phyloP scores from a whole-genome alignment of 1,140 invertebrate species.

The Hycleus cichorii region DNA sequence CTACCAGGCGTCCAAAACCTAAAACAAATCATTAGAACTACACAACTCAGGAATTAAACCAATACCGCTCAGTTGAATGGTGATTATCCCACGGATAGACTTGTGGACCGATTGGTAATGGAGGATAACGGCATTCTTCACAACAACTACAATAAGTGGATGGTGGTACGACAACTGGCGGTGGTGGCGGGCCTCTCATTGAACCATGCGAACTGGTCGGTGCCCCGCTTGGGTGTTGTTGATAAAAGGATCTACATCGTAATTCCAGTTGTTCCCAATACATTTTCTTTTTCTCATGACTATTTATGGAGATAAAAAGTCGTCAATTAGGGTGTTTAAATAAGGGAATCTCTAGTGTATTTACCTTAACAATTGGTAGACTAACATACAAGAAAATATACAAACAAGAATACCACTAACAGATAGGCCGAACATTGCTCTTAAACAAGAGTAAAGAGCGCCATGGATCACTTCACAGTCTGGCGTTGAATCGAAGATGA shows the following conservation, averaged over 20 bases:
- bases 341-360: background rate
- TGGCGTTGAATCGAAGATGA: slow-evolving; percentile 73
- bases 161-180: slow-evolving; percentile 20
- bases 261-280: slow-evolving; percentile 88
- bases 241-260: slow-evolving; percentile 68
- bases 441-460: slow-evolving; percentile 73
- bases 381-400: slow-evolving; percentile 86
- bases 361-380: slow-evolving; percentile 77
- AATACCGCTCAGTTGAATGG: slow-evolving; percentile 40
- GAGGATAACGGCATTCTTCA: slow-evolving; percentile 58
- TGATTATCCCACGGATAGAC: slow-evolving; percentile 44
- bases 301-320: slow-evolving; percentile 34
- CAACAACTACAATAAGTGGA: slow-evolving; percentile 59
- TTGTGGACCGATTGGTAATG: slow-evolving; percentile 45
- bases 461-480: slow-evolving; percentile 84
- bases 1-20: slow-evolving; percentile 47
- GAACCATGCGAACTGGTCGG: slow-evolving; percentile 42
- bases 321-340: background rate
- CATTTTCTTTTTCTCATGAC: slow-evolving; percentile 88
- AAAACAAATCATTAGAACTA: slow-evolving; percentile 2
- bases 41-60: background rate
- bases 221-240: slow-evolving; percentile 46
- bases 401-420: slow-evolving; percentile 82
- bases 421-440: slow-evolving; percentile 81
- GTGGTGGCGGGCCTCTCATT: slow-evolving; percentile 31